Percentiles rank a stretch among this genome's conserved stretches.
Evolutionary conservation across 2,888 invertebrate genomes (phyloP).

Genomic region (Antheraea assamensis): DNA sequence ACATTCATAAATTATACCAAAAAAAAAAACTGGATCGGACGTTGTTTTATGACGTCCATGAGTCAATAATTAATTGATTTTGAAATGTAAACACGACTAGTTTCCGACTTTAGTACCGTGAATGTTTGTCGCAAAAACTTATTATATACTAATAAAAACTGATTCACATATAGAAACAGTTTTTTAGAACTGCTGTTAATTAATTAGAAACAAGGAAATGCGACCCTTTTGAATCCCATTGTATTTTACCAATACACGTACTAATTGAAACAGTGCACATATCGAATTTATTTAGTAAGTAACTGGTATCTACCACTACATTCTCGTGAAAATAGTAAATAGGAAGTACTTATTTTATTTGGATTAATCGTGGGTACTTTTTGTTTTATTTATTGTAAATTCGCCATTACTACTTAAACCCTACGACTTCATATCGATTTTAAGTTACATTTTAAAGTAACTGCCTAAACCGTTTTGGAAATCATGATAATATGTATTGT

Average conservation of each 20-base stretch:
- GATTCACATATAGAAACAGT: neutral
- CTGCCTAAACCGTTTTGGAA: no score
- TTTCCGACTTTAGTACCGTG: constrained; percentile 28
- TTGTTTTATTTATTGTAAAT: no score
- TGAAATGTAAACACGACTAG: constrained; percentile 44
- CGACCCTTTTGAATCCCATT: no score
- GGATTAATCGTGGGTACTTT: no score
- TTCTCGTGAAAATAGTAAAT: no score
- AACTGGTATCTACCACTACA: neutral
- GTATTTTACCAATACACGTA: no score
- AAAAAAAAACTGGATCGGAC: constrained; percentile 42
- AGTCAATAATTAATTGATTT: constrained; percentile 44
- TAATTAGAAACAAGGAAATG: no score
- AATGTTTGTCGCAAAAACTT: constrained; percentile 15
- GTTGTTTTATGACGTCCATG: constrained; percentile 41
- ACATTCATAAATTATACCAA: constrained; percentile 24
- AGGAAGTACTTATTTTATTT: no score
- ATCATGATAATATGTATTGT: no score
- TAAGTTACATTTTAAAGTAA: no score
- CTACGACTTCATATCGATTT: no score
- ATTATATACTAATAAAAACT: constrained; percentile 18
- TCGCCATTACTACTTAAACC: no score
- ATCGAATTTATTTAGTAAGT: neutral
- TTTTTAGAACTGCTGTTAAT: neutral
- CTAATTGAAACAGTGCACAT: neutral